A percentile compares a stretch with the other conserved stretches of the same genome.
Conservation (phyloP, 2,113 vertebrate species). For the Caloenas nicobarica region DNA sequence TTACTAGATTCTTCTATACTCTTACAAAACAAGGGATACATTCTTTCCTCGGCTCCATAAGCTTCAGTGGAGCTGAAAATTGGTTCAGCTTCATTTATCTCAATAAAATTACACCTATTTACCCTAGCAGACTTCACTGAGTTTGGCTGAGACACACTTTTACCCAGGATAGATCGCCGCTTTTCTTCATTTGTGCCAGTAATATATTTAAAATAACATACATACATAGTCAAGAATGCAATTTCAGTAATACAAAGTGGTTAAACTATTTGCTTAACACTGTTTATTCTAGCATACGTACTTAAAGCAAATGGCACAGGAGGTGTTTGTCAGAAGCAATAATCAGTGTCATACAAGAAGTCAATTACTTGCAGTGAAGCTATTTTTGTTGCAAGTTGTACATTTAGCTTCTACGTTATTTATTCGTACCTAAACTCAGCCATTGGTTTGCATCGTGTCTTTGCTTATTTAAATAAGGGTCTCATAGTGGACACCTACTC, state of each 20-base stretch:
- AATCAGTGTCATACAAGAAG: background rate
- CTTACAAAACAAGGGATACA: constrained; percentile 10
- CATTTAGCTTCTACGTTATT: background rate
- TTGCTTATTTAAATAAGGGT: background rate
- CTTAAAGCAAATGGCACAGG: background rate
- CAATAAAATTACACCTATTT: constrained; percentile 28
- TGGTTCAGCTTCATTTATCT: constrained; percentile 41
- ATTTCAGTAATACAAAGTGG: background rate
- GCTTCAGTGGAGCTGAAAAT: constrained; percentile 43
- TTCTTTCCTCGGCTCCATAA: background rate
- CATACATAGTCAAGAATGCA: background rate
- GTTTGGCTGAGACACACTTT: background rate
- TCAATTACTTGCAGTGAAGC: background rate
- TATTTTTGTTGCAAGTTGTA: background rate
- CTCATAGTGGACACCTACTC: background rate
- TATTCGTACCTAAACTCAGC: background rate
- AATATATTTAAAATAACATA: background rate
- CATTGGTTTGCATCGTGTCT: background rate
- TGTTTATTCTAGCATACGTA: background rate
- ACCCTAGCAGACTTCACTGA: background rate
- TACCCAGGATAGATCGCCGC: background rate
- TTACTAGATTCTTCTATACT: background rate
- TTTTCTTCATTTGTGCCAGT: background rate
- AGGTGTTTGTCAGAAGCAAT: background rate
- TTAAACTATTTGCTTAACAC: background rate